Evolutionary conservation across 2,888 invertebrate genomes (phyloP), one percentile per base, ranked within the genome.

Genomic region (Catocala fraxini): DNA sequence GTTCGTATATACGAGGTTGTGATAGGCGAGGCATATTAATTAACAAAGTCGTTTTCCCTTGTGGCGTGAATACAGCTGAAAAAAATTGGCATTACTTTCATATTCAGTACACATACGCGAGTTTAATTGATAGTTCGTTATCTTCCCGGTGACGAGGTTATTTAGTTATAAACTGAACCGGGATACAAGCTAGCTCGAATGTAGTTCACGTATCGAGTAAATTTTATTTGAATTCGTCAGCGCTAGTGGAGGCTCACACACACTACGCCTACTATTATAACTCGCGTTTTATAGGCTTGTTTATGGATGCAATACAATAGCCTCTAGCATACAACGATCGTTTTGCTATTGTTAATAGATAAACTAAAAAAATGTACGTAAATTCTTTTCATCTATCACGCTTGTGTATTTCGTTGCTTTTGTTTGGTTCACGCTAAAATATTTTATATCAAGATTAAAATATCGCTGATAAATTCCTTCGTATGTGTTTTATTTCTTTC

Each of bases 101-200:
- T 78, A 83, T 82, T 75, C 73, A 56, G 66, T 63, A 68, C 74
- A 73, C 80, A 79, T 78, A 79, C 75, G 68, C 65, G 68, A 64
- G 72, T 78, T 82, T 82, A 84, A 87, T 84, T 83, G 80, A 79
- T 84, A 84, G 82, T 85, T 85, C 83, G 82, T 84, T 85, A 86
- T 80, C 80, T 80, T 82, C 70, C 60, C 58, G 64, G 77, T 73
- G 77, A 71, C 65, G 70, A 75, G 71, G 76, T 84, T 85, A 88
- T 86, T 85, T 83, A 81, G 86, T 85, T 84, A 86, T 81, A 80
- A 82, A 71, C 80, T 67, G 76, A 75, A 74, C 64, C 58, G 74
- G 75, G 75, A 71, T 77, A 68, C 75, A 73, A 76, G 77, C 75
- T 72, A 71, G 68, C 68, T 67, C 62, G 71, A 76, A 74, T 75